phyloP scores from a whole-genome alignment of 2,113 vertebrate species.

The Alosa alosa region DNA sequence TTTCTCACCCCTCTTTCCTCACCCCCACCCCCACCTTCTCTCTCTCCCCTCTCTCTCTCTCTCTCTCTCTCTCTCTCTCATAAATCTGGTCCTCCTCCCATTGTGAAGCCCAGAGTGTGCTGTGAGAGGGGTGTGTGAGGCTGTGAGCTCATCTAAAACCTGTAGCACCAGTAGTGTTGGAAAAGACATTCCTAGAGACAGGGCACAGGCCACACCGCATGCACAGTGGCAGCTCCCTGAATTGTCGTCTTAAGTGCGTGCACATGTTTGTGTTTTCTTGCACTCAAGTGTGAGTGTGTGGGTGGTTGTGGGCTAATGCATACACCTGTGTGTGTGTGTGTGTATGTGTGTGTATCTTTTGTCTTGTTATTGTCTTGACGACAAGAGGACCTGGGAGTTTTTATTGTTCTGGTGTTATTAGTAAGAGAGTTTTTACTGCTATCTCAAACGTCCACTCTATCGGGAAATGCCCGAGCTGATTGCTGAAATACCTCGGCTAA shows the following conservation, averaged over 20 bases:
- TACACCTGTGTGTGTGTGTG: background rate
- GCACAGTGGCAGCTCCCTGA: background rate
- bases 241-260: background rate
- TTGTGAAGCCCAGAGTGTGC: background rate
- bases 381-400: background rate
- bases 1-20: background rate
- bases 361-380: too few relatives aligned
- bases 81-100: too few relatives aligned
- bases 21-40: background rate
- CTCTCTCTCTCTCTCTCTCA: too few relatives aligned
- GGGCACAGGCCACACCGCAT: background rate
- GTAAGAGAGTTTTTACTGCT: background rate
- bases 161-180: background rate
- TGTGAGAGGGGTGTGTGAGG: background rate
- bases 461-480: background rate
- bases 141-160: background rate
- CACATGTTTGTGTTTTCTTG: background rate
- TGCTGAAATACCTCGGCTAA: background rate
- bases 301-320: background rate
- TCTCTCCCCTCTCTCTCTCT: background rate
- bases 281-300: background rate
- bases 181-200: background rate
- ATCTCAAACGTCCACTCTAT: background rate
- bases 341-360: background rate
- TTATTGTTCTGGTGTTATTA: background rate